phyloP scores from a whole-genome alignment of 2,888 invertebrate species.

The Acronicta psi region DNA sequence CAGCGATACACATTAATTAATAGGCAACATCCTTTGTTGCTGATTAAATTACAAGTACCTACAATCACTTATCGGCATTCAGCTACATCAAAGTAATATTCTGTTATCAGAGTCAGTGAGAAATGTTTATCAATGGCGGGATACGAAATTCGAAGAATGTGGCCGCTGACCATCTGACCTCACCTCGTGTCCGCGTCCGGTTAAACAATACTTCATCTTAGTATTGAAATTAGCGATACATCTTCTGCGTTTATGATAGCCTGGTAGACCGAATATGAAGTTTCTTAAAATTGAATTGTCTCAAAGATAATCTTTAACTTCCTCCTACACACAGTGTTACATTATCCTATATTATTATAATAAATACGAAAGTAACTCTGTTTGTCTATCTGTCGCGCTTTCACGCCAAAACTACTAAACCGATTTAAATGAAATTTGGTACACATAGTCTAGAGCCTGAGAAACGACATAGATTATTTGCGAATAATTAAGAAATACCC shows the following conservation, averaged over 20 bases:
- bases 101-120: constrained; percentile 47
- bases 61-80: constrained; percentile 51
- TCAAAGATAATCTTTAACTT: too few species aligned
- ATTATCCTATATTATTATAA: too few species aligned
- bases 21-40: constrained; percentile 36
- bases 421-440: too few species aligned
- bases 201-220: constrained; percentile 26
- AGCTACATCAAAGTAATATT: constrained; percentile 50
- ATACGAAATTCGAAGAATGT: constrained; percentile 49
- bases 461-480: too few species aligned
- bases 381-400: too few species aligned
- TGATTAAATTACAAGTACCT: constrained; percentile 37
- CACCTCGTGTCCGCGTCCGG: constrained; percentile 42
- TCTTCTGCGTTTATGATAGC: constrained; percentile 24
- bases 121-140: constrained; percentile 50
- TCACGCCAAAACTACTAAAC: too few species aligned
- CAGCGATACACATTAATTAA: constrained; percentile 27
- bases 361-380: too few species aligned
- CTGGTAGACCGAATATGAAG: constrained; percentile 8
- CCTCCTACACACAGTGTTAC: too few species aligned
- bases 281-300: too few species aligned
- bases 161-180: constrained; percentile 45
- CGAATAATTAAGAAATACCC: too few species aligned
- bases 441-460: too few species aligned
- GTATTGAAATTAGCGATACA: constrained; percentile 11